A percentile compares a stretch with the other conserved stretches of the same genome.
Conservation (phyloP, 2,888 invertebrate genomes). For the Seira musarum region DNA sequence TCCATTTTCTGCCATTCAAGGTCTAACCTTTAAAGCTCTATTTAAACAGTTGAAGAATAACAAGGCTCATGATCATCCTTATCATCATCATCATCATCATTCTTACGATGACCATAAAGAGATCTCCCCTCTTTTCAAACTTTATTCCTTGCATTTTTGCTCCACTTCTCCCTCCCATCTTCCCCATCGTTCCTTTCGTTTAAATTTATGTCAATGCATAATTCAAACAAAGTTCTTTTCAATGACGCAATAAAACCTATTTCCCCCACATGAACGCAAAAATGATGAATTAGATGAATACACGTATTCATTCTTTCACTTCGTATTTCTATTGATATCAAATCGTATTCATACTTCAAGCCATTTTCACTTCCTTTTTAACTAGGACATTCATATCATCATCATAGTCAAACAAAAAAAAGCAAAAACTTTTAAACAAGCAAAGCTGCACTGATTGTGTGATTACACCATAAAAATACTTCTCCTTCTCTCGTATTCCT, state of each 20-base stretch:
- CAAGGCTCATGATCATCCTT: background rate
- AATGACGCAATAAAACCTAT: background rate
- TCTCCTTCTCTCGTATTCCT: background rate
- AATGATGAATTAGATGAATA: background rate
- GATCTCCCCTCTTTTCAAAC: background rate
- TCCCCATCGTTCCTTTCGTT: too few species aligned
- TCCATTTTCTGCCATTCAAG: background rate
- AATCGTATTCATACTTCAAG: background rate
- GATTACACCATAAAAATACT: background rate
- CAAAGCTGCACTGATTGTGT: background rate
- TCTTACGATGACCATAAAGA: background rate
- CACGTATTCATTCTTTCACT: background rate
- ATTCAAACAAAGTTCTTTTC: background rate
- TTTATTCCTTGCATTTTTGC: background rate
- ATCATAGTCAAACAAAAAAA: background rate
- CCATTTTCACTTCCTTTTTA: background rate
- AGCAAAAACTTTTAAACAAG: background rate
- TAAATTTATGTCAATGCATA: background rate
- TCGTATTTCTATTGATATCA: too few species aligned
- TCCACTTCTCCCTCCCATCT: too few species aligned
- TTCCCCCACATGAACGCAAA: background rate
- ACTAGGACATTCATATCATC: background rate
- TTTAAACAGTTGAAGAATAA: background rate
- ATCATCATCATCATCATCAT: too few species aligned
- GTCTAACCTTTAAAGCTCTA: background rate